Percentiles rank a stretch among this genome's conserved stretches.
Evolutionary conservation across 1,140 invertebrate species (phyloP).

Genomic region (Microplitis demolitor): DNA sequence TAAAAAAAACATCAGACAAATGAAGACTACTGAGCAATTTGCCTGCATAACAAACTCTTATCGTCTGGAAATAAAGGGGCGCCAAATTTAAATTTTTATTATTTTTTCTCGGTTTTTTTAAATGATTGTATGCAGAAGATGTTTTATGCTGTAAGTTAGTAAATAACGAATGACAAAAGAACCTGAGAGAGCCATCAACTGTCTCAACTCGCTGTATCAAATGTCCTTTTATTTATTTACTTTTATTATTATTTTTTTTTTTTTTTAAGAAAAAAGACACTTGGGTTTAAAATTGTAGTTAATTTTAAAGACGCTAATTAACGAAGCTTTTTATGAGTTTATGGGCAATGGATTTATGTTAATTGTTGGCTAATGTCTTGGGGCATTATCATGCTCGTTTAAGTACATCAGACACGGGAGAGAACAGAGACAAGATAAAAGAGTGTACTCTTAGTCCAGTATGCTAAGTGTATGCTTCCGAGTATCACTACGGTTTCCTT

Average conservation of each 20-base stretch:
- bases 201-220: conserved; percentile 3
- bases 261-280: conserved; percentile 21
- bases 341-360: conserved; percentile 51
- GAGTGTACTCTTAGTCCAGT: too few relatives aligned
- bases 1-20: background rate
- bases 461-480: too few relatives aligned
- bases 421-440: too few relatives aligned
- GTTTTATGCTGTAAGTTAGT: too few relatives aligned
- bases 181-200: conserved; percentile 5
- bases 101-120: background rate
- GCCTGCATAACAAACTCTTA: conserved; percentile 31
- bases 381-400: conserved; percentile 46
- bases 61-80: background rate
- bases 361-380: conserved; percentile 59
- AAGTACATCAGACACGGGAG: too few relatives aligned
- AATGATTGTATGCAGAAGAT: too few relatives aligned
- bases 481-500: too few relatives aligned
- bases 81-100: conserved; percentile 1
- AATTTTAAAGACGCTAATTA: conserved; percentile 54
- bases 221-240: conserved; percentile 16
- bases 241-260: conserved; percentile 18
- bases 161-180: too few relatives aligned
- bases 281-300: conserved; percentile 59
- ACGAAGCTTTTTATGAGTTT: background rate
- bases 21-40: conserved; percentile 32